phyloP scores from a whole-genome alignment of 2,113 vertebrate species.

The Onychostruthus taczanowskii region DNA sequence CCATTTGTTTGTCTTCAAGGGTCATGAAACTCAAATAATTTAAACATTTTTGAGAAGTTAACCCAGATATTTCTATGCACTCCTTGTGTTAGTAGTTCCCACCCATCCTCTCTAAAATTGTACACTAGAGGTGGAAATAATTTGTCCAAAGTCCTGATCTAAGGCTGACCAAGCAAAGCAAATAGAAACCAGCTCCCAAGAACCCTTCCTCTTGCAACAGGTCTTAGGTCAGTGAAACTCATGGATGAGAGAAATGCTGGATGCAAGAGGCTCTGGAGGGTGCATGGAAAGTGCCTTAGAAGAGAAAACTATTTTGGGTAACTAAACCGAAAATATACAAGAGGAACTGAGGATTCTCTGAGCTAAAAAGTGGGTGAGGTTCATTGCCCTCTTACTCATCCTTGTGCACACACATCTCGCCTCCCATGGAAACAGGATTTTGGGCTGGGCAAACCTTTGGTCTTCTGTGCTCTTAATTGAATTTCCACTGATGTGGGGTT shows the following conservation, averaged over 20 bases:
- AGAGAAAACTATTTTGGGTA: background rate
- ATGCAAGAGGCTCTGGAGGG: background rate
- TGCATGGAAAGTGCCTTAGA: background rate
- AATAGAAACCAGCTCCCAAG: background rate
- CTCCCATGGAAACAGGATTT: background rate
- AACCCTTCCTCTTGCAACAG: background rate
- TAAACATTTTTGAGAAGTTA: background rate
- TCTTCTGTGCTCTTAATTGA: slow-evolving; percentile 23
- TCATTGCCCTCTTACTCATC: accelerated
- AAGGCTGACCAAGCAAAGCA: background rate
- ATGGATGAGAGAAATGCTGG: background rate
- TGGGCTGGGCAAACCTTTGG: background rate
- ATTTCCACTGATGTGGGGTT: slow-evolving; percentile 20
- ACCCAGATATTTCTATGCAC: background rate
- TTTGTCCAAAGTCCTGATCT: background rate
- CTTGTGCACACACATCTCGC: accelerated
- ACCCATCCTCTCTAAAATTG: background rate
- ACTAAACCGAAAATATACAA: background rate
- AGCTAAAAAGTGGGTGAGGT: background rate
- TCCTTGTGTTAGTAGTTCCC: background rate
- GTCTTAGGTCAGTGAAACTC: background rate
- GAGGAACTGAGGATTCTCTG: background rate
- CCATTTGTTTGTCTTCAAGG: background rate
- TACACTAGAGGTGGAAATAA: background rate
- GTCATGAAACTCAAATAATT: background rate